Base-by-base conservation (phyloP, 2,888 invertebrate genomes). In the Rhagium mordax region DNA sequence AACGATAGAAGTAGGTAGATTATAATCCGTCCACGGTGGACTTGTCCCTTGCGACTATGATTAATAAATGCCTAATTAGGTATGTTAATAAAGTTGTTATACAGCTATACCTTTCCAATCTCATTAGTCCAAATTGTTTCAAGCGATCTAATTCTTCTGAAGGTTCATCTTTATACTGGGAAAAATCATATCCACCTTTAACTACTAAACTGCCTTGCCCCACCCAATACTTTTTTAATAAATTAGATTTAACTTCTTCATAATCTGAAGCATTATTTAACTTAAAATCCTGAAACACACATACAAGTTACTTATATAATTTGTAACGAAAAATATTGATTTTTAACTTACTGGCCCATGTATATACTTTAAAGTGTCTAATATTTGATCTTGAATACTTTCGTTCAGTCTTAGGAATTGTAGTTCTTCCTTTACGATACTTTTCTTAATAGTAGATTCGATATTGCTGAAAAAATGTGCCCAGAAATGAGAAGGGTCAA, bases 171-270 rank as follows among this genome's bases (percentile, higher is more conserved):
- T 91, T 90, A 24, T 87, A 85, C 27, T 88, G 89, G 0, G 94
- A 93, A 87, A 92, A 94, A 87, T 94, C 93, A 81, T 91, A 91
- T 51, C 92, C 92, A 57, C 93, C 93, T 87, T 93, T 93, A 0
- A 95, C 93, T 8, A 95, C 90, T 8, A 95, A 89, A 81, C 93
- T 93, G 4, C 95, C 94, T 78, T 93, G 89, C 81, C 94, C 93
- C 87, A 94, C 90, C 95, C 95, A 95, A 86, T 92, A 95, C 20
- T 92, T 91, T 78, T 93, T 93, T 49, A 91, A 90, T 41, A 95
- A 89, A 79, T 92, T 92, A 18, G 91, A 89, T 16, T 92, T 92
- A 85, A 92, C 92, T 85, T 95, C 94, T 88, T 91, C 85, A 78
- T 91, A 90, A 59, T 86, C 85, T 16, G 88, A 88, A 5, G 84